phyloP scores from a whole-genome alignment of 30 jellyfish, hydroid and myxozoan species.

The Aurelia aurita complex sp. Pacific region DNA sequence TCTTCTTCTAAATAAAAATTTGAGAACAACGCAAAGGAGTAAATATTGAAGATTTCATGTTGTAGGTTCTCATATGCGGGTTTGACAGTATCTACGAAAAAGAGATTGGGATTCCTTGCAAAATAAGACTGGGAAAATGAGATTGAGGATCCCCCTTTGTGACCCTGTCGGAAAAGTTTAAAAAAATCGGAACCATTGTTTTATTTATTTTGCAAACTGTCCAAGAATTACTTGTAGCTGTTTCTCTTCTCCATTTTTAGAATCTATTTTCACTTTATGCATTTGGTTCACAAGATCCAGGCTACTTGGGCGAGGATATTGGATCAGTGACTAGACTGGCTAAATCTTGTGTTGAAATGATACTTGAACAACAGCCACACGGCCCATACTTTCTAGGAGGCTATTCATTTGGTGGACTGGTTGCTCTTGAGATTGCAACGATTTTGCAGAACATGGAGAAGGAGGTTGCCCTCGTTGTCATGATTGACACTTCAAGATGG shows the following conservation, averaged over 20 bases:
- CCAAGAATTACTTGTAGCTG: neutral
- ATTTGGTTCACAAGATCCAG: constrained; percentile 64
- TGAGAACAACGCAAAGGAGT: no score
- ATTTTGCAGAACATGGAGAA: constrained; percentile 42
- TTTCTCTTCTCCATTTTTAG: constrained; percentile 10
- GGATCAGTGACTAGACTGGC: constrained; percentile 56
- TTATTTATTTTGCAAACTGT: neutral
- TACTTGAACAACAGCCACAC: constrained; percentile 38
- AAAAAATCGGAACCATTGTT: no score
- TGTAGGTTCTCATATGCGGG: no score
- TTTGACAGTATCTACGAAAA: no score
- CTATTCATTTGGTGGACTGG: constrained; percentile 72
- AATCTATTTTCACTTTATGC: constrained; percentile 53
- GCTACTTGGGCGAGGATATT: constrained; percentile 61
- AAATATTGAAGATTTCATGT: no score
- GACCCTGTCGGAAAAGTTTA: no score
- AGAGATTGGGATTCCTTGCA: no score
- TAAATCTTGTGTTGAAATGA: constrained; percentile 38
- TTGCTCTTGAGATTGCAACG: constrained; percentile 70
- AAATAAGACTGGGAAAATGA: no score
- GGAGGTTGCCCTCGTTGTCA: constrained; percentile 61
- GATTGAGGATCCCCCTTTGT: no score
- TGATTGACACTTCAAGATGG: constrained; percentile 78
- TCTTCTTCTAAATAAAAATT: no score
- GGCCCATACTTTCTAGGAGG: constrained; percentile 81